These are phyloP conservation scores for Myanophis thanlyinensis DNA, from an alignment of 2,113 vertebrate genomes.

Conservation along the genomic window DNA sequence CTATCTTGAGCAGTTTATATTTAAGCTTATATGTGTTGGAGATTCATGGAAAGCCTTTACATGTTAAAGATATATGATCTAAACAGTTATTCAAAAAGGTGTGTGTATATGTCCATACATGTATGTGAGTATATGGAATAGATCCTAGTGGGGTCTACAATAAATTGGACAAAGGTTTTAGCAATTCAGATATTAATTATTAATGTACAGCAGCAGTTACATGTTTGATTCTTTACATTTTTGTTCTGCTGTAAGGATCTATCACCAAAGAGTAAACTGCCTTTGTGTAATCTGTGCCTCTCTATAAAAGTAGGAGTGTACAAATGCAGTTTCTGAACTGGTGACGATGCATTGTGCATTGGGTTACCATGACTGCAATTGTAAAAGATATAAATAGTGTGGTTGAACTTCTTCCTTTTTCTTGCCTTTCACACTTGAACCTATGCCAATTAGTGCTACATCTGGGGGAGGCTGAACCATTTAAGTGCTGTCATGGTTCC, in stretches of 20 bases:
- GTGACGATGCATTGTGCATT: fast-evolving
- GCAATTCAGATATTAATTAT: background rate
- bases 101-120: background rate
- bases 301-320: constrained; percentile 10
- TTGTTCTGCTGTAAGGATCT: constrained; percentile 26
- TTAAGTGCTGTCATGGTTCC: background rate
- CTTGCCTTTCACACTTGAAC: background rate
- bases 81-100: background rate
- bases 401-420: background rate
- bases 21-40: background rate
- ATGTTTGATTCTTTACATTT: background rate
- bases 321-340: constrained; percentile 39
- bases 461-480: background rate
- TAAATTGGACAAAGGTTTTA: background rate
- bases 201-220: fast-evolving
- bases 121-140: background rate
- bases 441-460: background rate
- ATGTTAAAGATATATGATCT: background rate
- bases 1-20: background rate
- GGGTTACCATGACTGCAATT: constrained; percentile 24
- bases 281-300: constrained; percentile 26
- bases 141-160: background rate
- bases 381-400: background rate
- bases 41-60: background rate
- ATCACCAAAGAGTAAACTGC: constrained; percentile 44